Conservation (phyloP, 2,888 invertebrate genomes). For the Arctia plantaginis region DNA sequence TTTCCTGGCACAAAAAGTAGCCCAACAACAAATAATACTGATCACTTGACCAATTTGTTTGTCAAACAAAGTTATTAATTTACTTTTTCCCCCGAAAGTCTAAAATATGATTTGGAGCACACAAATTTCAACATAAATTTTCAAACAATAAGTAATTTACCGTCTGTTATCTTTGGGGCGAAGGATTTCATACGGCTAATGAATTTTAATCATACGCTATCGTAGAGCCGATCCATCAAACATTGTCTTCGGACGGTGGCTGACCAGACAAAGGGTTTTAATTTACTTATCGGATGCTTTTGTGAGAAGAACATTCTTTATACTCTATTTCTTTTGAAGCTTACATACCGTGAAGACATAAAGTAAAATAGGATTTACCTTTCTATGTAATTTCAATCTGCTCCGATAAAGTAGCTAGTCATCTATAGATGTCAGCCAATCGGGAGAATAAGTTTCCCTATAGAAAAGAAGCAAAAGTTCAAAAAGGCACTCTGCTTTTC, state of each 20-base stretch:
- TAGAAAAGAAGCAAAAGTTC: not conserved
- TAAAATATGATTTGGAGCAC: constrained; percentile 7
- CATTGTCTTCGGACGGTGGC: constrained; percentile 62
- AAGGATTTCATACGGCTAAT: constrained; percentile 53
- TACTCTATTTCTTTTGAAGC: constrained; percentile 59
- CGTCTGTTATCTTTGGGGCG: constrained; percentile 25
- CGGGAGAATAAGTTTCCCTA: not conserved
- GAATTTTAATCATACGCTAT: constrained; percentile 63
- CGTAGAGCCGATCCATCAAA: constrained; percentile 76
- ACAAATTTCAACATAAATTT: constrained; percentile 23
- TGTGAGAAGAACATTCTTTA: constrained; percentile 75
- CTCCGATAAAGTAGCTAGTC: not conserved
- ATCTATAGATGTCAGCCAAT: not conserved
- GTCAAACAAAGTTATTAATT: constrained; percentile 5
- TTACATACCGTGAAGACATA: not conserved
- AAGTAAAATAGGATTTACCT: not conserved
- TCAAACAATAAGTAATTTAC: constrained; percentile 21
- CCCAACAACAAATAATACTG: too few species aligned
- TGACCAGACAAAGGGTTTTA: constrained; percentile 77
- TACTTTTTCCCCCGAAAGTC: not conserved
- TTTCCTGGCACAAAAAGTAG: not conserved
- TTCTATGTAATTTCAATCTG: not conserved
- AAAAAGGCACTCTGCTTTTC: not conserved
- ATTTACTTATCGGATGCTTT: constrained; percentile 78
- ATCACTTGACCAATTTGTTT: not conserved